These are phyloP conservation scores for Lepidostoma basale DNA, from an alignment of 1,140 invertebrate species.

Conservation along the genomic window DNA sequence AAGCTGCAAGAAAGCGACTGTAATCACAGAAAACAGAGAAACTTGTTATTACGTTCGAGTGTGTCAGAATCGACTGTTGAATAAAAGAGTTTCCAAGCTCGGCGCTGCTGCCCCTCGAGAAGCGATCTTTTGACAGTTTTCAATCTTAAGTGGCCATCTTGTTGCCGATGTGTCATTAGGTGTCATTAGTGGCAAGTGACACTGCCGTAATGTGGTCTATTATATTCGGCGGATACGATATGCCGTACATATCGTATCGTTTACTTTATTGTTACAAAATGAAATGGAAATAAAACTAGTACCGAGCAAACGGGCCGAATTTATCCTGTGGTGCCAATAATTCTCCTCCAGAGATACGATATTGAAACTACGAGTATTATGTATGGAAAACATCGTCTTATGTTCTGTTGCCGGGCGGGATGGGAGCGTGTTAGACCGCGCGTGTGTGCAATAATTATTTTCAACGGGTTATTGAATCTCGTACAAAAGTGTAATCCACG, in stretches of 20 bases:
- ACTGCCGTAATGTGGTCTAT: slow-evolving; percentile 20
- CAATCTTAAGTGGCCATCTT: slow-evolving; percentile 34
- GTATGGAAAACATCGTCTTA: no score
- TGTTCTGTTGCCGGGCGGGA: no score
- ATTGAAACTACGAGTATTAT: no score
- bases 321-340: neutral
- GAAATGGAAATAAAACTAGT: slow-evolving; percentile 1
- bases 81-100: neutral
- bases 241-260: slow-evolving; percentile 9
- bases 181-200: slow-evolving; percentile 37
- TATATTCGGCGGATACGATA: slow-evolving; percentile 24
- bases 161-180: slow-evolving; percentile 37
- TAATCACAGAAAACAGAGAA: no score
- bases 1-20: no score
- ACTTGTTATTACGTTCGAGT: no score
- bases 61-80: no score
- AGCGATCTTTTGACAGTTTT: slow-evolving; percentile 36
- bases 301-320: no score
- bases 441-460: no score
- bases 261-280: slow-evolving; percentile 18
- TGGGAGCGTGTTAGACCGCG: no score
- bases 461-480: neutral
- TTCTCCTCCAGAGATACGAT: no score
- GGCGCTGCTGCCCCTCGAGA: no score
- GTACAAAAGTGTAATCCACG: neutral